These are phyloP conservation scores for Acleris sparsana DNA, from an alignment of 2,888 invertebrate species.

Conservation along the genomic window DNA sequence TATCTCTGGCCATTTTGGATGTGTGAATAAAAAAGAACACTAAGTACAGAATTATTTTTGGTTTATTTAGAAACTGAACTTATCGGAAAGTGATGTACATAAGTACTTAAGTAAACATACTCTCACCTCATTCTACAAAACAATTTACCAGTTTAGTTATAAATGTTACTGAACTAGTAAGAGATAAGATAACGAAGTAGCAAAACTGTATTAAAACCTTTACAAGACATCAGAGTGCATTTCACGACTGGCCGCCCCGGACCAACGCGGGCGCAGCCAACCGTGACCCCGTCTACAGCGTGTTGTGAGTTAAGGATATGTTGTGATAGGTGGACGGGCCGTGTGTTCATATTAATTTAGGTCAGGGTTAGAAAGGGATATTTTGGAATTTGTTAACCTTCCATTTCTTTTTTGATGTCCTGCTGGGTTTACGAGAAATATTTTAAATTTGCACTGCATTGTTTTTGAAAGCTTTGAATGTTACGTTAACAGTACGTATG, in stretches of 20 bases:
- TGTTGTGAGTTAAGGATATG: conserved; percentile 58
- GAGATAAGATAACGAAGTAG: background rate
- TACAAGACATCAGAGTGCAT: conserved; percentile 11
- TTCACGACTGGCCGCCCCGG: conserved; percentile 24
- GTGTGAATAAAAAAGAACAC: background rate
- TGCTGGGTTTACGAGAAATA: too few relatives aligned
- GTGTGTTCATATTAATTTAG: conserved; percentile 26
- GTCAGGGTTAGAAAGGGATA: conserved; percentile 13
- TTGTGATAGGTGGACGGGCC: conserved; percentile 50
- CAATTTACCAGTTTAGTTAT: too few relatives aligned
- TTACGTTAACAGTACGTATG: too few relatives aligned
- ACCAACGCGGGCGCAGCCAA: conserved; percentile 45
- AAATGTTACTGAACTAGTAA: background rate
- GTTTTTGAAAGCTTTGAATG: too few relatives aligned
- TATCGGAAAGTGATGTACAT: too few relatives aligned
- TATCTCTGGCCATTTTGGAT: background rate
- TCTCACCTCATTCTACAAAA: background rate
- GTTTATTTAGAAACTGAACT: too few relatives aligned
- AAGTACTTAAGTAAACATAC: background rate
- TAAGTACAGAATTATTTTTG: too few relatives aligned
- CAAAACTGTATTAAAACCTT: background rate
- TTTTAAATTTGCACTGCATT: too few relatives aligned
- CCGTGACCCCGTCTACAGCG: conserved; percentile 55
- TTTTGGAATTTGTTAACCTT: conserved; percentile 54
- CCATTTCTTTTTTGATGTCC: conserved; percentile 41